These are phyloP conservation scores for Lasioglossum oenotherae DNA, from an alignment of 2,888 invertebrate species.

Conservation along the genomic window DNA sequence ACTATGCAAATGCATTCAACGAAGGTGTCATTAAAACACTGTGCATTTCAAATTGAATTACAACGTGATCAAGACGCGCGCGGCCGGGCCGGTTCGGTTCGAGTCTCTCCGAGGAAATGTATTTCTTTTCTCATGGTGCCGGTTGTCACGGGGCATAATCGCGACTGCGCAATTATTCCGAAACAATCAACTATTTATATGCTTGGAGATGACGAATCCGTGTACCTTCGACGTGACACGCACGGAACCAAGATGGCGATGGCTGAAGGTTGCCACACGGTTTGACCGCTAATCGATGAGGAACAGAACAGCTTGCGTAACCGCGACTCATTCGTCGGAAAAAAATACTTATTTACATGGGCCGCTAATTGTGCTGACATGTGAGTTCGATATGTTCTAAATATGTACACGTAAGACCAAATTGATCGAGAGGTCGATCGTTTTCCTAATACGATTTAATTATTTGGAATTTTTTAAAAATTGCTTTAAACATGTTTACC, in stretches of 20 bases:
- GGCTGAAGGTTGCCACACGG: conserved; percentile 43
- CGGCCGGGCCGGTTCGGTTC: neutral
- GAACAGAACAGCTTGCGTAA: conserved; percentile 57
- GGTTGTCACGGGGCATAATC: neutral
- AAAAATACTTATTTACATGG: conserved; percentile 54
- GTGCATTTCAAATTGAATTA: neutral
- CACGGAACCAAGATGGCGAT: conserved; percentile 29
- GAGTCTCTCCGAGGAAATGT: neutral
- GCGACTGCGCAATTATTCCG: conserved; percentile 6
- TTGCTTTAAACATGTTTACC: neutral
- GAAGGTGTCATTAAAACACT: neutral
- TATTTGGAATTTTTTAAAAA: neutral
- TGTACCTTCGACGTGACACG: conserved; percentile 17
- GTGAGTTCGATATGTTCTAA: conserved; percentile 13
- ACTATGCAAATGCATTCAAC: neutral
- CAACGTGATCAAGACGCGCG: neutral
- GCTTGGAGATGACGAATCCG: conserved; percentile 40
- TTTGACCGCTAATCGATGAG: conserved; percentile 53
- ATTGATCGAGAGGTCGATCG: conserved; percentile 54
- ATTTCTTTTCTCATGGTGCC: neutral
- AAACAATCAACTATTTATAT: conserved; percentile 24
- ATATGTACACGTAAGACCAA: neutral
- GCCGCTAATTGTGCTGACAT: conserved; percentile 52
- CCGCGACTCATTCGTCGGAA: conserved; percentile 39
- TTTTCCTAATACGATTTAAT: neutral